phyloP scores from a whole-genome alignment of 1,140 invertebrate genomes.

The Patella vulgata region DNA sequence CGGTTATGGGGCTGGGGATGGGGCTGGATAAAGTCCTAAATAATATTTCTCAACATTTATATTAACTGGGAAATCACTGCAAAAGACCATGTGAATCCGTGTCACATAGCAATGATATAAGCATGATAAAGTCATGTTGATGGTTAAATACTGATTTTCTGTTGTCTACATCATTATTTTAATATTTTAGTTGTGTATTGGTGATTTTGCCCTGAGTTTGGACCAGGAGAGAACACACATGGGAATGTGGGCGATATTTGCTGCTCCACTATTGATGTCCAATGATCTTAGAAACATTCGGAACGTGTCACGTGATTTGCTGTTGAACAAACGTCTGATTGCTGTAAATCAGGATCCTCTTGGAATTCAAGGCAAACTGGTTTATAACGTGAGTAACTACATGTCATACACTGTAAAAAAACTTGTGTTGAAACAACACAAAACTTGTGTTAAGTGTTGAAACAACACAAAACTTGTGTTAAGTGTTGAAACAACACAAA shows the following conservation, averaged over 20 bases:
- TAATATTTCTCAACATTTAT: too few relatives aligned
- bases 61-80: too few relatives aligned
- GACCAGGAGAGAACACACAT: slow-evolving; percentile 97
- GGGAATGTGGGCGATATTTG: slow-evolving; percentile 96
- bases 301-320: slow-evolving; percentile 89
- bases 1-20: too few relatives aligned
- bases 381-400: slow-evolving; percentile 8
- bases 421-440: too few relatives aligned
- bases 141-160: neutral
- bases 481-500: too few relatives aligned
- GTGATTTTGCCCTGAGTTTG: slow-evolving; percentile 95
- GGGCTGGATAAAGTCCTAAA: too few relatives aligned
- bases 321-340: slow-evolving; percentile 94
- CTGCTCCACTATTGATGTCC: slow-evolving; percentile 95
- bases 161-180: too few relatives aligned
- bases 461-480: too few relatives aligned
- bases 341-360: slow-evolving; percentile 94
- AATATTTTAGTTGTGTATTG: slow-evolving; percentile 57
- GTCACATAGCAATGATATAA: neutral
- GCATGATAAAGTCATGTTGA: neutral
- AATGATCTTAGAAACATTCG: slow-evolving; percentile 90
- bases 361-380: slow-evolving; percentile 80
- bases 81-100: too few relatives aligned
- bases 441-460: too few relatives aligned
- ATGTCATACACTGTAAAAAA: too few relatives aligned